These are phyloP conservation scores for Bibio marci DNA, from an alignment of 2,888 invertebrate genomes.

Conservation along the genomic window DNA sequence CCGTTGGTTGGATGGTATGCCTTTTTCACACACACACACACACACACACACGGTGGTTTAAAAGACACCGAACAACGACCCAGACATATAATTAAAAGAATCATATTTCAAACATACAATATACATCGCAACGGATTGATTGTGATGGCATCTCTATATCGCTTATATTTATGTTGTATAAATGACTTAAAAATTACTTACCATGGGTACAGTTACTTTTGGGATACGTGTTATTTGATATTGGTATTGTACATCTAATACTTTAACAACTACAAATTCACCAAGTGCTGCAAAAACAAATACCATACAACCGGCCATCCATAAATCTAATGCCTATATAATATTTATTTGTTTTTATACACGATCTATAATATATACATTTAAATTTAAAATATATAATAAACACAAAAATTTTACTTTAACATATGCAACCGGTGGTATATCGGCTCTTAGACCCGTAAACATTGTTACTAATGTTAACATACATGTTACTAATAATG, in stretches of 20 bases:
- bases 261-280: slow-evolving; percentile 72
- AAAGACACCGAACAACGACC: too few species aligned
- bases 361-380: background rate
- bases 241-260: slow-evolving; percentile 58
- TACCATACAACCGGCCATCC: slow-evolving; percentile 83
- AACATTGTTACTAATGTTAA: slow-evolving; percentile 75
- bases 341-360: too few species aligned
- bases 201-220: slow-evolving; percentile 27
- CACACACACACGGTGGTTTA: too few species aligned
- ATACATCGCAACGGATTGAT: too few species aligned
- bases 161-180: too few species aligned
- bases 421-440: slow-evolving; percentile 74
- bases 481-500: slow-evolving; percentile 67
- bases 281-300: slow-evolving; percentile 69
- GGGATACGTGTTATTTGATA: slow-evolving; percentile 36
- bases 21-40: too few species aligned
- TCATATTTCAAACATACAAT: too few species aligned
- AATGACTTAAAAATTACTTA: too few species aligned
- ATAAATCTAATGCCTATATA: slow-evolving; percentile 57
- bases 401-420: slow-evolving; percentile 37
- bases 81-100: too few species aligned
- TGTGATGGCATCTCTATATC: too few species aligned
- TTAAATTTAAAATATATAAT: too few species aligned
- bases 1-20: too few species aligned
- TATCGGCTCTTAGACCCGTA: slow-evolving; percentile 61